A percentile compares a stretch with the other conserved stretches of the same genome.
Conservation (phyloP, 1,140 invertebrate species). For the Ips typographus region DNA sequence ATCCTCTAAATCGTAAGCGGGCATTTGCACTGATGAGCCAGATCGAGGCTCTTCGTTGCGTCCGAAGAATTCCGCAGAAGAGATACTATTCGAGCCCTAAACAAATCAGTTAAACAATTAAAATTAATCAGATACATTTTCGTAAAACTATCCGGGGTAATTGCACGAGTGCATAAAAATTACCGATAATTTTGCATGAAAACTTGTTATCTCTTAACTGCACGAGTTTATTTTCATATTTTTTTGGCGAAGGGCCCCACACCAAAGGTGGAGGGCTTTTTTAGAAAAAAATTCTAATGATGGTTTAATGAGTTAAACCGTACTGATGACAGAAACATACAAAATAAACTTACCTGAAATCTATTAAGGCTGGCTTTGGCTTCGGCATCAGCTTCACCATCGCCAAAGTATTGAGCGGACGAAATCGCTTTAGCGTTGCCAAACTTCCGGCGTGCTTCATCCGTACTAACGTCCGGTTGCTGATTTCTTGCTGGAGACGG, state of each 20-base stretch:
- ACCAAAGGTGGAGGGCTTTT: too few species aligned
- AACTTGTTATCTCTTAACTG: too few species aligned
- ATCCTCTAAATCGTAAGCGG: conserved; percentile 83
- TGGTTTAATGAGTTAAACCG: too few species aligned
- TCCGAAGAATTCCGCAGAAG: conserved; percentile 95
- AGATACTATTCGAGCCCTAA: conserved; percentile 81
- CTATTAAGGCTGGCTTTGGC: conserved; percentile 56
- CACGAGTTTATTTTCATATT: too few species aligned
- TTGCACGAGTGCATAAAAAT: too few species aligned
- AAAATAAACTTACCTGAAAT: conserved; percentile 66
- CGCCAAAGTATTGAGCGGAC: conserved; percentile 93
- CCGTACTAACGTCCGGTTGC: conserved; percentile 35
- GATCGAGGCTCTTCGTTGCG: conserved; percentile 24
- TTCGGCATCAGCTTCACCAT: conserved; percentile 66
- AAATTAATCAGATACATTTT: background rate
- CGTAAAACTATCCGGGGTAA: background rate
- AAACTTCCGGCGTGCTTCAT: conserved; percentile 91
- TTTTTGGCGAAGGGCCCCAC: too few species aligned
- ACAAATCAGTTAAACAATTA: background rate
- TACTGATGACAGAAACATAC: too few species aligned
- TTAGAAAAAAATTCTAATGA: too few species aligned
- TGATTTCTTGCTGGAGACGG: background rate
- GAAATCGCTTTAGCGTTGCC: conserved; percentile 96
- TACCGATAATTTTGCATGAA: too few species aligned
- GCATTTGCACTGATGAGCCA: conserved; percentile 34